These are phyloP conservation scores for Pygoscelis antarcticus DNA, from an alignment of 2,113 vertebrate genomes.

Conservation along the genomic window DNA sequence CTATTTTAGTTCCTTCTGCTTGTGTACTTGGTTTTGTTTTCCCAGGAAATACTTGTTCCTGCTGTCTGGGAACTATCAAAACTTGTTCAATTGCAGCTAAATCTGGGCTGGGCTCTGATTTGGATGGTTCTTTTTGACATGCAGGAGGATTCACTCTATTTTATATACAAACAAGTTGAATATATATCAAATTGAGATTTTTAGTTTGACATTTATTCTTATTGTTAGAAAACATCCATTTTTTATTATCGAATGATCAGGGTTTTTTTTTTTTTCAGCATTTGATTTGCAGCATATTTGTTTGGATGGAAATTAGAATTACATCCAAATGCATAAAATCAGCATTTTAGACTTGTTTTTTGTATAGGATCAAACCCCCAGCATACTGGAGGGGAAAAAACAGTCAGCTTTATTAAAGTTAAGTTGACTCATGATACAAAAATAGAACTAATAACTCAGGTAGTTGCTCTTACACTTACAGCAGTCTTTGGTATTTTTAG, in stretches of 20 bases:
- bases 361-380: not conserved
- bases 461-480: not conserved
- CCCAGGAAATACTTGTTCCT: not conserved
- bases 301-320: not conserved
- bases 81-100: not conserved
- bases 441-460: not conserved
- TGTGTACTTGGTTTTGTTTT: not conserved
- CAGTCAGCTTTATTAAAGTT: not conserved
- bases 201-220: not conserved
- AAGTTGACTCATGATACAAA: not conserved
- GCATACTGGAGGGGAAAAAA: not conserved
- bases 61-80: not conserved
- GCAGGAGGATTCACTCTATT: not conserved
- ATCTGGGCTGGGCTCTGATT: not conserved
- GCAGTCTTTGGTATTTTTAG: not conserved
- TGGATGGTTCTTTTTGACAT: not conserved
- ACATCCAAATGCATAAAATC: not conserved
- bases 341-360: not conserved
- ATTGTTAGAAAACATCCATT: not conserved
- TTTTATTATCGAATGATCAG: not conserved
- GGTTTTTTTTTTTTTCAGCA: accelerated
- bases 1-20: not conserved
- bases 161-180: not conserved
- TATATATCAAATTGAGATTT: not conserved
- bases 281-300: not conserved